phyloP scores from a whole-genome alignment of 2,888 invertebrate species.

The Strigamia crassipes region DNA sequence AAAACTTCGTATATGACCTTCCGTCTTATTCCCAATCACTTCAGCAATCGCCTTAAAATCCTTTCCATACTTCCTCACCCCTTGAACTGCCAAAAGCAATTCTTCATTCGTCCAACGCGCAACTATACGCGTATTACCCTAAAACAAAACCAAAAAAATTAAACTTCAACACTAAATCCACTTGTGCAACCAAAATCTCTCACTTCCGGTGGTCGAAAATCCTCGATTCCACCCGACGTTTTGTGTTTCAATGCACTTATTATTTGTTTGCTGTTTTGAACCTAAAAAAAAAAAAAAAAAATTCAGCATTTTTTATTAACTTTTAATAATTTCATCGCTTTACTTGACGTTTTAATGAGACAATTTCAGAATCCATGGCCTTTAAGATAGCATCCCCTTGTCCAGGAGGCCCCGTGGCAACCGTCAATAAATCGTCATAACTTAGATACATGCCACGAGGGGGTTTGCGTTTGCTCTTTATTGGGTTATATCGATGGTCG shows the following conservation, averaged over 20 bases:
- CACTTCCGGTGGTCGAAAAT: slow-evolving; percentile 64
- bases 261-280: slow-evolving; percentile 92
- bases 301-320: slow-evolving; percentile 5
- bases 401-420: slow-evolving; percentile 77
- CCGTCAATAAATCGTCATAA: slow-evolving; percentile 91
- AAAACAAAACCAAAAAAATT: slow-evolving; percentile 35
- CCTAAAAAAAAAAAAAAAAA: slow-evolving; percentile 65
- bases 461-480: slow-evolving; percentile 71
- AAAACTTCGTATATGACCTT: slow-evolving; percentile 87
- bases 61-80: slow-evolving; percentile 69
- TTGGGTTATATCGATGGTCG: slow-evolving; percentile 53
- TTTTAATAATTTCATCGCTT: slow-evolving; percentile 53
- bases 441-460: slow-evolving; percentile 97
- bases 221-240: slow-evolving; percentile 68
- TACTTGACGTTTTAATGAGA: slow-evolving; percentile 95
- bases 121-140: slow-evolving; percentile 70
- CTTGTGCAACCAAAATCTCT: slow-evolving; percentile 26
- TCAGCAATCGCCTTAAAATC: slow-evolving; percentile 94
- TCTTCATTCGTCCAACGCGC: slow-evolving; percentile 94
- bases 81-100: slow-evolving; percentile 85
- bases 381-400: slow-evolving; percentile 84
- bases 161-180: not conserved
- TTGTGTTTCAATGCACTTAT: slow-evolving; percentile 84
- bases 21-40: slow-evolving; percentile 91
- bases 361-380: slow-evolving; percentile 90